These are phyloP conservation scores for Ditylenchus dipsaci DNA, from an alignment of 1,140 invertebrate species.

Conservation along the genomic window DNA sequence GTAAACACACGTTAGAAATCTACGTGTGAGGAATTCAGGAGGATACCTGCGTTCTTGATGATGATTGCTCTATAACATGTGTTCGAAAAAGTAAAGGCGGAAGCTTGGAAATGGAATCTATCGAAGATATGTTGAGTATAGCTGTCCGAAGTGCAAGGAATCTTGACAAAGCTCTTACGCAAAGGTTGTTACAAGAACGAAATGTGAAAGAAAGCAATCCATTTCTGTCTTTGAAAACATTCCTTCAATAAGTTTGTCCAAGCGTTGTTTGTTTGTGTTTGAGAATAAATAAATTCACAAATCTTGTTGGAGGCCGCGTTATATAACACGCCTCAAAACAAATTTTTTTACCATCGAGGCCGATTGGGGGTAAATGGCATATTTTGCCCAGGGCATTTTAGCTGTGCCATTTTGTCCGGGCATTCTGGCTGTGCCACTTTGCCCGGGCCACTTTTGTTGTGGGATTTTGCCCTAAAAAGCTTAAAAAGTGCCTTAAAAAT, in stretches of 20 bases:
- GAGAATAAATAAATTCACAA: too few species aligned
- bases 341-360: too few species aligned
- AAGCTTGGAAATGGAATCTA: slow-evolving; percentile 25
- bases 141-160: slow-evolving; percentile 2
- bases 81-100: slow-evolving; percentile 20
- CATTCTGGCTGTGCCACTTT: too few species aligned
- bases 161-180: slow-evolving; percentile 17
- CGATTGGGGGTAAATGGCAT: too few species aligned
- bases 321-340: too few species aligned
- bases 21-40: neutral
- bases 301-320: too few species aligned
- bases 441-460: too few species aligned
- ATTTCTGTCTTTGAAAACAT: neutral
- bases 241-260: neutral
- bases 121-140: slow-evolving; percentile 19
- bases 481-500: too few species aligned
- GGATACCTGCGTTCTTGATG: neutral
- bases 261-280: neutral
- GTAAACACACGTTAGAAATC: neutral
- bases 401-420: too few species aligned
- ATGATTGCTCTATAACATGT: slow-evolving; percentile 12
- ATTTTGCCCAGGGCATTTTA: too few species aligned
- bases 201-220: neutral
- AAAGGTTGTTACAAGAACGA: neutral
- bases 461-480: too few species aligned